Evolutionary conservation across 2,113 vertebrate genomes (phyloP).

Genomic region (Herpetotheres cachinnans): DNA sequence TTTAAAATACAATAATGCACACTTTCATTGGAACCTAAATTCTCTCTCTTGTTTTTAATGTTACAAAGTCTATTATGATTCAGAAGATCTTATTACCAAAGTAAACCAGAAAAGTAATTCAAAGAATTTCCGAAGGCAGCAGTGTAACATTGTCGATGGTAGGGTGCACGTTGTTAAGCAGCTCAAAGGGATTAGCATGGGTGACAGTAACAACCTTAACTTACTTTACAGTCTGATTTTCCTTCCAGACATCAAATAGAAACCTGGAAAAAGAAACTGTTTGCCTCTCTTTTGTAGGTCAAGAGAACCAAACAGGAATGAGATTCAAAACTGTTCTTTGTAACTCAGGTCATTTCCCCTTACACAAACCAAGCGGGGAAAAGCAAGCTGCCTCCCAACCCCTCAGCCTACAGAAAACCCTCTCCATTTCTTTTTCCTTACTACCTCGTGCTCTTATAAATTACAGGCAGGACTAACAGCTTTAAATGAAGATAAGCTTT

Average conservation of each 20-base stretch:
- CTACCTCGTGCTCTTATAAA: background rate
- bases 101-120: slow-evolving; percentile 40
- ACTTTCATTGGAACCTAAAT: slow-evolving; percentile 62
- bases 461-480: background rate
- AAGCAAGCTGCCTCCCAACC: background rate
- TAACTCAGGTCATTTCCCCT: background rate
- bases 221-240: background rate
- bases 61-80: slow-evolving; percentile 56
- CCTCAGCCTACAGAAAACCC: background rate
- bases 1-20: slow-evolving; percentile 42
- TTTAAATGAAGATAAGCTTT: background rate
- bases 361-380: background rate
- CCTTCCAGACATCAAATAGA: background rate
- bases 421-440: background rate
- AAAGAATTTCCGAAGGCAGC: slow-evolving; percentile 57
- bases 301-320: background rate
- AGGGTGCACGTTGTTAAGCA: slow-evolving; percentile 19
- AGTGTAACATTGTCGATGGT: background rate
- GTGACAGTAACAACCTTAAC: background rate
- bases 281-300: background rate
- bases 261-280: background rate
- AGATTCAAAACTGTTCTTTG: background rate
- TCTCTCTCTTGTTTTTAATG: slow-evolving; percentile 60
- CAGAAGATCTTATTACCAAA: slow-evolving; percentile 53
- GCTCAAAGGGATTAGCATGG: background rate